Conservation (phyloP, 2,113 vertebrate genomes). For the Bucco capensis region DNA sequence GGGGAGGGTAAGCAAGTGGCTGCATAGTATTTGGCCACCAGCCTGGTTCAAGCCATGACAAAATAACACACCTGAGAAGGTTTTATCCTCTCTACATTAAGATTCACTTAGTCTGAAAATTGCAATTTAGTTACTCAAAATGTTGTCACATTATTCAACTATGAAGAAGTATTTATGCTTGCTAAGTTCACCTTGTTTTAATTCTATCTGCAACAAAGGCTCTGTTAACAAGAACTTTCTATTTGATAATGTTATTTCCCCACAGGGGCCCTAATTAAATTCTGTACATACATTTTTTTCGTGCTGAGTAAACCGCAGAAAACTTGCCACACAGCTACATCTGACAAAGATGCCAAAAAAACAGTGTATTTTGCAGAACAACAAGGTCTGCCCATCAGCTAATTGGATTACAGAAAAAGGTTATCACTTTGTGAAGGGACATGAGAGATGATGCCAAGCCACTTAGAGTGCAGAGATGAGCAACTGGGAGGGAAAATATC, state of each 20-base stretch:
- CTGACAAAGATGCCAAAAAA: background rate
- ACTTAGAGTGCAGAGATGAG: background rate
- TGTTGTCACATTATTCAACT: background rate
- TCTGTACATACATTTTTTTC: background rate
- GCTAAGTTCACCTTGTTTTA: background rate
- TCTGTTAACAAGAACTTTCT: background rate
- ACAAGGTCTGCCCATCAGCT: background rate
- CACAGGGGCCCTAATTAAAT: background rate
- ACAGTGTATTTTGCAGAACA: background rate
- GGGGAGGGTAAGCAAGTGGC: background rate
- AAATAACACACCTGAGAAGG: background rate
- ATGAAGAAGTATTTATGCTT: background rate
- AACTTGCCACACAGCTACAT: background rate
- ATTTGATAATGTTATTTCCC: background rate
- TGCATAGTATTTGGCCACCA: background rate
- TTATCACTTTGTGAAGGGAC: background rate
- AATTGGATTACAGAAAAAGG: background rate
- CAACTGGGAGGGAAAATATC: background rate
- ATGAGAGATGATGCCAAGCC: fast-evolving
- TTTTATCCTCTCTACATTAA: background rate
- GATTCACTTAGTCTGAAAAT: background rate
- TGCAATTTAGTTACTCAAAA: background rate
- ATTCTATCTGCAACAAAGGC: background rate
- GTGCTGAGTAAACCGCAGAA: background rate
- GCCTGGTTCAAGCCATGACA: background rate